These are phyloP conservation scores for Crotalus tigris DNA, from an alignment of 2,113 vertebrate species.

Conservation along the genomic window DNA sequence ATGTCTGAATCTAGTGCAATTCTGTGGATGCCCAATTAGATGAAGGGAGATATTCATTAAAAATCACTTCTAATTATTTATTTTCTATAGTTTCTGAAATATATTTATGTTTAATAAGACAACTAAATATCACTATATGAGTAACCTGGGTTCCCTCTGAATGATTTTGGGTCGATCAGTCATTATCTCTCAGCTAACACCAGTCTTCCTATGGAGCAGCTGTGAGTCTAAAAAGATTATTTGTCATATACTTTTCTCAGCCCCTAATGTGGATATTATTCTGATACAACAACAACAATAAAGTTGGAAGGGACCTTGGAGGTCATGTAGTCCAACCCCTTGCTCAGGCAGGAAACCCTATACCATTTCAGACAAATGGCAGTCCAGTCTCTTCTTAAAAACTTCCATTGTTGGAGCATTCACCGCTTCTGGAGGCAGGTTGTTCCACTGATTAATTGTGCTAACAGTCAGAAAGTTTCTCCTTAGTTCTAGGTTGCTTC, in stretches of 20 bases:
- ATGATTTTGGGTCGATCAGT: not conserved
- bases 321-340: too few species aligned
- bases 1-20: not conserved
- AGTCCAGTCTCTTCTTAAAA: too few species aligned
- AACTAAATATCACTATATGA: not conserved
- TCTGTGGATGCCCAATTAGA: not conserved
- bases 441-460: too few species aligned
- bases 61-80: not conserved
- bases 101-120: not conserved
- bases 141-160: not conserved
- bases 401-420: too few species aligned
- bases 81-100: not conserved
- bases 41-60: not conserved
- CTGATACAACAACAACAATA: not conserved
- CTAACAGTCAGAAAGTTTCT: too few species aligned
- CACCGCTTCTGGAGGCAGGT: too few species aligned
- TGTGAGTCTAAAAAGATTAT: not conserved
- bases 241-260: not conserved
- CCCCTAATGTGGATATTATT: not conserved
- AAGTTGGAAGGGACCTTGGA: too few species aligned
- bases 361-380: too few species aligned
- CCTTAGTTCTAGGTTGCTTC: too few species aligned
- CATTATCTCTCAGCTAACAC: not conserved
- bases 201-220: not conserved
- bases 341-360: too few species aligned